Evolutionary conservation across 1,140 invertebrate genomes (phyloP).

Genomic region (Neelides sp.): DNA sequence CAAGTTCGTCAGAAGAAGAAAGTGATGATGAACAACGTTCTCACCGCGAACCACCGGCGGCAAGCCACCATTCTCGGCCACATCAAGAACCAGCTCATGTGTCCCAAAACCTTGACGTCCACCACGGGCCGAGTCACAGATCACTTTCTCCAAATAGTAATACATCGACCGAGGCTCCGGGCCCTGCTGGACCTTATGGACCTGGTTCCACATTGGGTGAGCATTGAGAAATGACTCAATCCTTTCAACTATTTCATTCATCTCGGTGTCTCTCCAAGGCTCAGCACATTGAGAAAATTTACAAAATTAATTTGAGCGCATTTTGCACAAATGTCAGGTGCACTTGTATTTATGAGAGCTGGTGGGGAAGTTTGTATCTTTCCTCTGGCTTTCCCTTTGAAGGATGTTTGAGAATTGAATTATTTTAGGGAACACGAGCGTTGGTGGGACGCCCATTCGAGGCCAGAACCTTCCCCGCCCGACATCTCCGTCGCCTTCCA

Average conservation of each 20-base stretch:
- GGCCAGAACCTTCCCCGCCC: constrained; percentile 54
- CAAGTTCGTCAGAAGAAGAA: constrained; percentile 76
- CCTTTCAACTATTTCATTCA: too few relatives aligned
- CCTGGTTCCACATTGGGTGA: too few relatives aligned
- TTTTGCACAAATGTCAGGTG: too few relatives aligned
- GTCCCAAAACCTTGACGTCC: constrained; percentile 15
- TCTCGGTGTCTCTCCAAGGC: too few relatives aligned
- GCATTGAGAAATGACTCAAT: too few relatives aligned
- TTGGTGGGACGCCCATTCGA: constrained; percentile 34
- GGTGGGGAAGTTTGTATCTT: too few relatives aligned
- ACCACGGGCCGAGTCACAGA: constrained; percentile 11
- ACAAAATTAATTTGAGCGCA: too few relatives aligned
- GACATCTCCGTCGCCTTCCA: constrained; percentile 66
- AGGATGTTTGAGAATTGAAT: too few relatives aligned
- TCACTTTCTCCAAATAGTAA: constrained; percentile 18
- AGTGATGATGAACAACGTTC: constrained; percentile 64
- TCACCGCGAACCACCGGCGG: constrained; percentile 16
- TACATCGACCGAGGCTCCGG: constrained; percentile 18
- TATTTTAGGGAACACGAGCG: too few relatives aligned
- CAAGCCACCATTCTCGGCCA: constrained; percentile 32
- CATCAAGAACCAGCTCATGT: constrained; percentile 21
- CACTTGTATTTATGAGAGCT: too few relatives aligned
- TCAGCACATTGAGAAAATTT: too few relatives aligned
- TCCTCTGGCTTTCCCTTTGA: too few relatives aligned
- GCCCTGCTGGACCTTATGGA: background rate